Conservation (phyloP, 2,113 vertebrate genomes). For the Alethe diademata region DNA sequence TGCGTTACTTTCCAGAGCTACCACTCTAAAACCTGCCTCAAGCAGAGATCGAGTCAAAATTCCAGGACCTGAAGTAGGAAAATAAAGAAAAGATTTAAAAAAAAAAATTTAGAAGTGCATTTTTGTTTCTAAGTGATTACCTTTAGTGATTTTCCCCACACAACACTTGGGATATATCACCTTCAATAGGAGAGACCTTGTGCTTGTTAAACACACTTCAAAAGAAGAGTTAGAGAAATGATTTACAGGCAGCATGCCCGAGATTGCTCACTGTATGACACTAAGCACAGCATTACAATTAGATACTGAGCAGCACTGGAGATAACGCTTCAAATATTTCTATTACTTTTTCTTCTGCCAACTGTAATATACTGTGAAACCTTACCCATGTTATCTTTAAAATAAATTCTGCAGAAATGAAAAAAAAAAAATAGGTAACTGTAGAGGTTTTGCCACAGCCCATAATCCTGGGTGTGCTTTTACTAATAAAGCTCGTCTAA, state of each 20-base stretch:
- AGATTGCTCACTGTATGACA: neutral
- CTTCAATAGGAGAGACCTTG: neutral
- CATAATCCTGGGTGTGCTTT: neutral
- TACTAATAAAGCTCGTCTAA: neutral
- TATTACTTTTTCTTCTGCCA: neutral
- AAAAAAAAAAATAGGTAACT: neutral
- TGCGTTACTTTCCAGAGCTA: conserved; percentile 83
- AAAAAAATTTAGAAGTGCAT: neutral
- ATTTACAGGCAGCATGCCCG: neutral
- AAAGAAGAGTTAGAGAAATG: neutral
- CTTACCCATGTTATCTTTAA: neutral
- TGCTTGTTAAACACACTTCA: neutral
- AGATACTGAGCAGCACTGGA: neutral
- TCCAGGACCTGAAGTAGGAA: conserved; percentile 80
- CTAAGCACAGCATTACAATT: rapidly evolving
- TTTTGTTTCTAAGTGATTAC: neutral
- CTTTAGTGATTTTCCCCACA: neutral
- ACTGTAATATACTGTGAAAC: neutral
- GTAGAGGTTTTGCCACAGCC: neutral
- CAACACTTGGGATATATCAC: neutral
- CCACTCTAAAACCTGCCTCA: conserved; percentile 82
- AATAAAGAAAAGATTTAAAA: neutral
- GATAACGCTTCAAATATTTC: neutral
- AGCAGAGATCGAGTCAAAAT: conserved; percentile 85
- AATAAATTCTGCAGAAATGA: neutral